phyloP scores from a whole-genome alignment of 2,888 invertebrate species.

The Leptura quadrifasciata region DNA sequence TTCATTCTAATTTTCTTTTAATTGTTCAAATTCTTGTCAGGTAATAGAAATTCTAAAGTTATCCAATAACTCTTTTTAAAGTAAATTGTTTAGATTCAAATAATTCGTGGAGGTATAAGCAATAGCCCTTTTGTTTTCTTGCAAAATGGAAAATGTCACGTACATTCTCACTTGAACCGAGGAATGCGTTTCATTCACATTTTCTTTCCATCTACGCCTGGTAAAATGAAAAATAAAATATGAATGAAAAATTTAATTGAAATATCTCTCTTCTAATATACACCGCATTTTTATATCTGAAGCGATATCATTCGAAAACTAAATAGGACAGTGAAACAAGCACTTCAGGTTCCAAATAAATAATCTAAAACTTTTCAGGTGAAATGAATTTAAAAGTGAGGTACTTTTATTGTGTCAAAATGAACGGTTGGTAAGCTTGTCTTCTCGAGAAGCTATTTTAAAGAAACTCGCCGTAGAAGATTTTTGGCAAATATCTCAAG shows the following conservation, averaged over 20 bases:
- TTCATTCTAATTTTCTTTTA: no score
- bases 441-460: no score
- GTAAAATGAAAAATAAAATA: constrained; percentile 31
- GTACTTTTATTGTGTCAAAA: no score
- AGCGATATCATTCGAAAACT: background rate
- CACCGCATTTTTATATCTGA: constrained; percentile 5
- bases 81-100: background rate
- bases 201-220: constrained; percentile 11
- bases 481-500: no score
- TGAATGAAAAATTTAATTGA: constrained; percentile 33
- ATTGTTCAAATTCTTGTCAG: no score
- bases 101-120: background rate
- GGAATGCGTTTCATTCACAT: constrained; percentile 42
- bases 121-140: constrained; percentile 24
- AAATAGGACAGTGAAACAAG: no score
- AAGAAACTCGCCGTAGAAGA: no score
- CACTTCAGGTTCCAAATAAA: no score
- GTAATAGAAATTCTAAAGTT: no score
- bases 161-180: constrained; percentile 33
- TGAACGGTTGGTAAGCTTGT: no score
- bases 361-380: no score
- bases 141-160: constrained; percentile 47
- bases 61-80: background rate
- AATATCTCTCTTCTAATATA: constrained; percentile 36
- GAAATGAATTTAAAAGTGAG: no score